Base-by-base conservation (phyloP, 2,888 invertebrate genomes). In the Julus scandinavius region DNA sequence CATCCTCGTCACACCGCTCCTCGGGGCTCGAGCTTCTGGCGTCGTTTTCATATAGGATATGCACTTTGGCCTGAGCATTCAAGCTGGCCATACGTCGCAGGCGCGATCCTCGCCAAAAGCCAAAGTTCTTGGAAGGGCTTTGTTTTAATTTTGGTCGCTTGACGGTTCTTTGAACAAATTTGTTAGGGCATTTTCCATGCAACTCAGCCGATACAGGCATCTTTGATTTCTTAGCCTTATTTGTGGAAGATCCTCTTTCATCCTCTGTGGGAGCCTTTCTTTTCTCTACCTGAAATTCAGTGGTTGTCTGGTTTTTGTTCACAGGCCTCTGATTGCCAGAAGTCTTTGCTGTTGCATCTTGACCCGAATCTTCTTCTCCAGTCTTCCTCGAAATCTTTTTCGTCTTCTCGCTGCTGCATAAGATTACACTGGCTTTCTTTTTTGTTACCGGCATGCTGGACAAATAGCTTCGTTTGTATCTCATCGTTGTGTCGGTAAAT, bases 11-110 rank as follows among this genome's bases (percentile, higher is more conserved):
- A 41, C 49, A 49, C 11, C 49, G 63, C 89, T 88, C 87, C 9
- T 58, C 87, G 41, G 87, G 54, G 40, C 63, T 87, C 38, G 58
- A 63, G 45, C 83, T 86, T 38, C 89, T 63, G n/a, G 86, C 89
- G 93, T 97, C 97, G 91, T 97, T 97, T 92, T 97, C 97, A 91
- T 97, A 97, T 41, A 97, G 93, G 91, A 97, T 97, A 92, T 97
- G 97, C 2, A 97, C 97, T 93, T 97, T 97, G 45, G 97, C 97
- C 90, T 96, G 92, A 0, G 97, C 97, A 92, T 97, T 97, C 50
- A 97, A 92, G 2, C 97, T 97, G 63, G 97, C 97, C 92, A 97
- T 96, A 90, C 97, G 94, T 15, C 88, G 83, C 58, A 89, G 29
- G 3, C 88, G 86, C 11, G 89, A 84, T 6, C 88, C 88, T 20